Base-by-base conservation (phyloP, 2,888 invertebrate genomes). In the Meghimatium bilineatum region DNA sequence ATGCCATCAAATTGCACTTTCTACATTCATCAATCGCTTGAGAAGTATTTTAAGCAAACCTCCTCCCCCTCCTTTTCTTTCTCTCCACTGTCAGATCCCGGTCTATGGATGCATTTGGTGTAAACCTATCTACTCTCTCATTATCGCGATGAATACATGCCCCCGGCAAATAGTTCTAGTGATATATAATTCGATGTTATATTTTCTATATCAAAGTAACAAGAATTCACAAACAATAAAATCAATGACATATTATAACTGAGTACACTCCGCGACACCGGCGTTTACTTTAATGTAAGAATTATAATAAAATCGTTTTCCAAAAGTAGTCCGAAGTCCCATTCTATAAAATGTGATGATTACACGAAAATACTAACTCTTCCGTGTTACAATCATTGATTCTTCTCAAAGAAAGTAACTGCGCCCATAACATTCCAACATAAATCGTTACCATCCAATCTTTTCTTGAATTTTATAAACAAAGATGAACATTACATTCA, bases 391-490 rank as follows among this genome's bases (percentile, higher is more conserved):
- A 26, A 10, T n/a, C 26, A 72, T 44, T 72, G 44, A 44, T 72
- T 44, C 72, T 14, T n/a, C 44, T 3, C 0, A 20, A 49, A 72
- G 10, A 17, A 20, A 44, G 44, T 36, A 38, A n/a, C 26, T 44
- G 26, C 49, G 17, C n/a, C 14, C 5, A 8, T 32, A n/a, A 6
- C 1, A 49, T 52, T 74, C 34, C 5, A 32, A 6, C 17, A 52
- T 32, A 52, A 74, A 74, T 72, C 72, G 72, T 72, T 72, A 72
- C 3, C 49, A 29, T 26, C 34, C 23, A 23, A 69, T 44, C 44
- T 44, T 17, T 49, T 74, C 23, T 74, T 74, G 29, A 74, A 52
- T 52, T 44, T 52, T 23, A 52, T 23, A 74, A 74, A 52, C 1
- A 52, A 74, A 36, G 1, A 52, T 1, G 14, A 20, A 74, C 29